Conservation (phyloP, 64 coral and sea anemone genomes). For the Stichodactyla helianthus region DNA sequence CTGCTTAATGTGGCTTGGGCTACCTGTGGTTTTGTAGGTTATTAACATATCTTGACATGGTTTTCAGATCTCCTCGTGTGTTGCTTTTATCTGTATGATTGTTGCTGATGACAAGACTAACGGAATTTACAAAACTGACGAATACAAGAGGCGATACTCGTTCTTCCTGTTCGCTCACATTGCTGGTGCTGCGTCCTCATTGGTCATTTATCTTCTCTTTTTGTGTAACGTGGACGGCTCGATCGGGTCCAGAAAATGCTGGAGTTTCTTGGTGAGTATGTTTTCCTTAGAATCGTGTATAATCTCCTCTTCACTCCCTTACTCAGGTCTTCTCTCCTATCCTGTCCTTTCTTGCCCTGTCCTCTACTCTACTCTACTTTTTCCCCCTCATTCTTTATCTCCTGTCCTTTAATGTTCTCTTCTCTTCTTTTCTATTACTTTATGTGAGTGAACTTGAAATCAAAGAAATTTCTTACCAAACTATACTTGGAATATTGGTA, state of each 20-base stretch:
- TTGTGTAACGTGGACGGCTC: background rate
- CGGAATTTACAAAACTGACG: background rate
- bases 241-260: constrained; percentile 12
- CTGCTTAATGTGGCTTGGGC: too few relatives aligned
- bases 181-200: background rate
- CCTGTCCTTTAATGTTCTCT: too few relatives aligned
- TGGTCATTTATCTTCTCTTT: constrained; percentile 9
- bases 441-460: too few relatives aligned
- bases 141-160: constrained; percentile 19
- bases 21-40: background rate
- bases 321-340: too few relatives aligned
- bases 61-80: background rate
- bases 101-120: constrained; percentile 11
- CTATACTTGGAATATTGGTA: background rate
- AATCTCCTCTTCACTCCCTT: too few relatives aligned
- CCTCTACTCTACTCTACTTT: too few relatives aligned
- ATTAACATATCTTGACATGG: background rate
- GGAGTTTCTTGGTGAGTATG: constrained; percentile 18
- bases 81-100: constrained; percentile 18
- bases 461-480: too few relatives aligned
- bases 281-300: too few relatives aligned
- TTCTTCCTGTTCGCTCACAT: constrained; percentile 29
- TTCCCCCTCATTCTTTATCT: too few relatives aligned
- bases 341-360: too few relatives aligned
- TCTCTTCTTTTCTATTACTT: too few relatives aligned